Conservation (phyloP, 2,888 invertebrate species). For the Phengaris arion region DNA sequence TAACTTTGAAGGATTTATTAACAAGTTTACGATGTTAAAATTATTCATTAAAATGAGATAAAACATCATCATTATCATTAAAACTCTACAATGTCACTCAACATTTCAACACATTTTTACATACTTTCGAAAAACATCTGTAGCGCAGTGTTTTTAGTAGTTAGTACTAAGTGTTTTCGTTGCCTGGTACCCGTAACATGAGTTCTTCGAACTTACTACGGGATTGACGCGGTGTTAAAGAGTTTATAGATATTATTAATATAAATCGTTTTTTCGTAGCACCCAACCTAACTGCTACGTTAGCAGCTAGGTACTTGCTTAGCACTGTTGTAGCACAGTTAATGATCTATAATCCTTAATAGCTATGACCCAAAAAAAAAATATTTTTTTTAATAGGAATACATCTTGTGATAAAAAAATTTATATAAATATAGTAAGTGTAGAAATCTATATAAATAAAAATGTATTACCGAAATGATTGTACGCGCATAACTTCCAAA, state of each 20-base stretch:
- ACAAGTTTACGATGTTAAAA: constrained; percentile 2
- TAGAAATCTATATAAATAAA: too few relatives aligned
- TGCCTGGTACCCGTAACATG: too few relatives aligned
- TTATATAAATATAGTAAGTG: not conserved
- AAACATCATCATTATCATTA: not conserved
- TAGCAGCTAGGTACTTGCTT: not conserved
- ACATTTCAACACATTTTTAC: not conserved
- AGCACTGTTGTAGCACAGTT: not conserved
- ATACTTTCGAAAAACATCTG: too few relatives aligned
- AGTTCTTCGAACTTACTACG: too few relatives aligned
- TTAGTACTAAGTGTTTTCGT: too few relatives aligned
- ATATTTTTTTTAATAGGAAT: too few relatives aligned
- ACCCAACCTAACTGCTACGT: not conserved
- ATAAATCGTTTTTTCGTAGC: not conserved
- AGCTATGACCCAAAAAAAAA: too few relatives aligned
- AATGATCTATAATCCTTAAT: not conserved
- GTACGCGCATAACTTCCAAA: too few relatives aligned
- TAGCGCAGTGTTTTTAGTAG: too few relatives aligned
- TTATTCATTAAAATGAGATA: not conserved
- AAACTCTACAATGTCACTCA: not conserved
- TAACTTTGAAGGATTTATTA: constrained; percentile 19
- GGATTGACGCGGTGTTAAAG: too few relatives aligned
- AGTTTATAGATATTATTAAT: too few relatives aligned
- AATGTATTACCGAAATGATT: too few relatives aligned
- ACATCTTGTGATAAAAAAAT: not conserved